Percentiles rank a stretch among this genome's conserved stretches.
These are phyloP conservation scores for Heliconius cydno DNA, from an alignment of 2,888 invertebrate genomes.

Conservation along the genomic window DNA sequence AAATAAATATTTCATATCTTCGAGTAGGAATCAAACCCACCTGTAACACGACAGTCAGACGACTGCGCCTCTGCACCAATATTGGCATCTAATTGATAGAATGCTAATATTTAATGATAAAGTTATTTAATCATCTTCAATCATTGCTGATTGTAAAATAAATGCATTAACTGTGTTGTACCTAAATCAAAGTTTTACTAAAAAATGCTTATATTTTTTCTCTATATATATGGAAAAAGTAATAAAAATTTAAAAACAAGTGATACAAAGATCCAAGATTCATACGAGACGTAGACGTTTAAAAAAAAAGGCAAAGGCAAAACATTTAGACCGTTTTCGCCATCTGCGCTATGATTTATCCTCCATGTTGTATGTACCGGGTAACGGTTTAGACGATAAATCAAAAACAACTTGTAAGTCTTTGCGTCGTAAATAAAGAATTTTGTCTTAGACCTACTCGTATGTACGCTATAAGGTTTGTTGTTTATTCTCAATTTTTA, in stretches of 20 bases:
- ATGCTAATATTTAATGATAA: no score
- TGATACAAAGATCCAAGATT: not conserved
- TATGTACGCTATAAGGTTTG: conserved; percentile 26
- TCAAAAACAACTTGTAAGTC: conserved; percentile 54
- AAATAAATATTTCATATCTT: no score
- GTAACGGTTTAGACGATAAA: conserved; percentile 57
- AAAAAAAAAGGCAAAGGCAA: conserved; percentile 48
- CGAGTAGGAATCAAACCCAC: no score
- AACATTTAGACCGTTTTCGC: conserved; percentile 57
- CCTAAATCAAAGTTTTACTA: not conserved
- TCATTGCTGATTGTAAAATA: no score
- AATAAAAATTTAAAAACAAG: not conserved
- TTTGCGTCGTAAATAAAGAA: conserved; percentile 58
- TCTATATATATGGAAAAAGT: not conserved
- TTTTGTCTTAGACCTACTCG: conserved; percentile 37
- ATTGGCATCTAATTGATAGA: no score
- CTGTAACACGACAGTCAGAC: no score
- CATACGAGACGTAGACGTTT: conserved; percentile 27
- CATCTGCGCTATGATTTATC: conserved; percentile 69
- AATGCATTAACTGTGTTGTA: not conserved
- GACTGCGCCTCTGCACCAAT: no score
- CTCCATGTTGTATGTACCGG: conserved; percentile 54
- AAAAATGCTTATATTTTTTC: not conserved
- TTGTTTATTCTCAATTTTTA: not conserved
- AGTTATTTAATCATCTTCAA: no score